phyloP scores from a whole-genome alignment of 2,888 invertebrate species.

The Empis stercorea region DNA sequence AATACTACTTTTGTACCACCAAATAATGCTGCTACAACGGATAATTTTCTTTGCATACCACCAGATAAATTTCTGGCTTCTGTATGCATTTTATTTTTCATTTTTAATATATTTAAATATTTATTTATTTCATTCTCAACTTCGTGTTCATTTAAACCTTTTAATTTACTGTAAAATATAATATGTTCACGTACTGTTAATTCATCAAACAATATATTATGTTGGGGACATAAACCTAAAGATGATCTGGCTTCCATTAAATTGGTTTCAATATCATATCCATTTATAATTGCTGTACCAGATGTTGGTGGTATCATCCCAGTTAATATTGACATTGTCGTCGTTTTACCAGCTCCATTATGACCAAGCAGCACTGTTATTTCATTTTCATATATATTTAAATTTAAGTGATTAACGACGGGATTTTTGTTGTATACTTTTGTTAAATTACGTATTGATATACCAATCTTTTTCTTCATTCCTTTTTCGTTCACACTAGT shows the following conservation, averaged over 20 bases:
- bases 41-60: constrained; percentile 58
- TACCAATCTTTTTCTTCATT: constrained; percentile 30
- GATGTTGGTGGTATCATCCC: constrained; percentile 52
- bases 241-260: constrained; percentile 47
- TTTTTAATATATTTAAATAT: constrained; percentile 46
- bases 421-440: constrained; percentile 40
- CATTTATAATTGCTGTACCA: constrained; percentile 56
- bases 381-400: constrained; percentile 77
- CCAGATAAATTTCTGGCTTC: constrained; percentile 46
- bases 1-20: constrained; percentile 47
- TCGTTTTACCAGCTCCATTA: constrained; percentile 68
- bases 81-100: constrained; percentile 46
- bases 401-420: constrained; percentile 49
- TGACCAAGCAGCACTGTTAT: constrained; percentile 75
- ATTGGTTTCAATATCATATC: constrained; percentile 49
- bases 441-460: constrained; percentile 43
- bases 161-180: constrained; percentile 61
- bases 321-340: constrained; percentile 80
- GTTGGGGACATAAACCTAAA: constrained; percentile 66
- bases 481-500: constrained; percentile 29
- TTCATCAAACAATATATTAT: constrained; percentile 66
- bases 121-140: constrained; percentile 44
- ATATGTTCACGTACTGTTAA: constrained; percentile 70
- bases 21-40: constrained; percentile 58
- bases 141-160: constrained; percentile 41